Percentiles rank a stretch among this genome's conserved stretches.
Evolutionary conservation across 92 coral and sea anemone genomes (phyloP).

Genomic region (Zoanthus sansibaricus): DNA sequence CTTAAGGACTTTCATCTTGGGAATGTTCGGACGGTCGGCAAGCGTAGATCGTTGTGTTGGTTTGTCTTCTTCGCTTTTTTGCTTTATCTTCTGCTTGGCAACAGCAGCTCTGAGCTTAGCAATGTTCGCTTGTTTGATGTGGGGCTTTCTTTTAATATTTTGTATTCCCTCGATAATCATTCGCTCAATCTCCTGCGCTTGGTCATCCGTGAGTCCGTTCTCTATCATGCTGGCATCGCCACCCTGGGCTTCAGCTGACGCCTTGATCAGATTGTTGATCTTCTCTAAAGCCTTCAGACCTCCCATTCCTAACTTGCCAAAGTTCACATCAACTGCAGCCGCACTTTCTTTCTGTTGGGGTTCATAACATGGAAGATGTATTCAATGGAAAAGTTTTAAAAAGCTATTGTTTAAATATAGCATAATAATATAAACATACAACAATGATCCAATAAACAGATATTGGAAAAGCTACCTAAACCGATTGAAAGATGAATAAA

Average conservation of each 20-base stretch:
- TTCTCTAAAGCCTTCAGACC: slow-evolving; percentile 95
- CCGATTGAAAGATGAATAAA: too few species aligned
- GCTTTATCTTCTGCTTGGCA: slow-evolving; percentile 3
- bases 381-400: not conserved
- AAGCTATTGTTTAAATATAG: not conserved
- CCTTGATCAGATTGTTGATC: slow-evolving; percentile 90
- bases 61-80: not conserved
- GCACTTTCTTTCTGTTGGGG: slow-evolving; percentile 25
- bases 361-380: not conserved
- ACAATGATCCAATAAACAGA: not conserved
- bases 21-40: not conserved
- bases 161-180: slow-evolving; percentile 98
- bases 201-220: slow-evolving; percentile 93
- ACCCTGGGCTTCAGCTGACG: slow-evolving; percentile 90
- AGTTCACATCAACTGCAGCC: slow-evolving; percentile 66
- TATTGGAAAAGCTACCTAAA: too few species aligned
- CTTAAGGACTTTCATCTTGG: not conserved
- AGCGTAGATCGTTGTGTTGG: slow-evolving; percentile 26
- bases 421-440: not conserved
- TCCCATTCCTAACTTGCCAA: slow-evolving; percentile 94
- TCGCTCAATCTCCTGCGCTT: slow-evolving; percentile 93
- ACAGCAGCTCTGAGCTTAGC: slow-evolving; percentile 38
- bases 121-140: slow-evolving; percentile 42
- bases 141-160: slow-evolving; percentile 80
- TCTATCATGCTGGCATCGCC: slow-evolving; percentile 79